phyloP scores from a whole-genome alignment of 2,113 vertebrate species.

The Podilymbus podiceps region DNA sequence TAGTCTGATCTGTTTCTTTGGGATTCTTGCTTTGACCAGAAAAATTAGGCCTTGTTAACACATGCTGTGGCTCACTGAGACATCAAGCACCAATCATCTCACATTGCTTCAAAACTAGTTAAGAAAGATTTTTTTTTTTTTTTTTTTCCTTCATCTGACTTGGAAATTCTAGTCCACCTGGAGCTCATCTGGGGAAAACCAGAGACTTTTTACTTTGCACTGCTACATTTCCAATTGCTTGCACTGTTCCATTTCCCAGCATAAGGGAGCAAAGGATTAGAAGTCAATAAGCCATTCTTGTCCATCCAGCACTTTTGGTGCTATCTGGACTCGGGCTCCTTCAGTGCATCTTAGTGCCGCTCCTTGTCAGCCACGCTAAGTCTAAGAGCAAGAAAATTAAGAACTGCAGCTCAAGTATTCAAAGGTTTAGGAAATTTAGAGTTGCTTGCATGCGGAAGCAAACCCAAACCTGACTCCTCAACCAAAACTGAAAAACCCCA shows the following conservation, averaged over 20 bases:
- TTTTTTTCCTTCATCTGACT: background rate
- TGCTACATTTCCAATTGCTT: background rate
- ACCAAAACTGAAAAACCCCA: background rate
- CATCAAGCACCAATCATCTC: background rate
- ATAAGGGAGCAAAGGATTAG: background rate
- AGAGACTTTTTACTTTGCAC: background rate
- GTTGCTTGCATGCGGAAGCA: background rate
- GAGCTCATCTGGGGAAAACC: background rate
- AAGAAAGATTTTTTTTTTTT: background rate
- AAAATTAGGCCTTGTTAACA: background rate
- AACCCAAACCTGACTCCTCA: background rate
- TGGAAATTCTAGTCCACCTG: background rate
- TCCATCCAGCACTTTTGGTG: background rate
- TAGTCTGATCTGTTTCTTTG: background rate
- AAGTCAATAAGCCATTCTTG: background rate
- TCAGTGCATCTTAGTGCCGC: background rate
- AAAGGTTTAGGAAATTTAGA: background rate
- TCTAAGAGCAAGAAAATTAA: background rate
- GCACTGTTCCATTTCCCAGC: background rate
- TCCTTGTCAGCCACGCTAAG: background rate
- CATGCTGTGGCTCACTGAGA: background rate
- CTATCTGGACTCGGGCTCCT: background rate
- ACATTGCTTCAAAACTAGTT: background rate
- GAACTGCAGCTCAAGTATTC: background rate
- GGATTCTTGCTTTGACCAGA: background rate